Conservation (phyloP, 2,888 invertebrate species). For the Acrobasis suavella region DNA sequence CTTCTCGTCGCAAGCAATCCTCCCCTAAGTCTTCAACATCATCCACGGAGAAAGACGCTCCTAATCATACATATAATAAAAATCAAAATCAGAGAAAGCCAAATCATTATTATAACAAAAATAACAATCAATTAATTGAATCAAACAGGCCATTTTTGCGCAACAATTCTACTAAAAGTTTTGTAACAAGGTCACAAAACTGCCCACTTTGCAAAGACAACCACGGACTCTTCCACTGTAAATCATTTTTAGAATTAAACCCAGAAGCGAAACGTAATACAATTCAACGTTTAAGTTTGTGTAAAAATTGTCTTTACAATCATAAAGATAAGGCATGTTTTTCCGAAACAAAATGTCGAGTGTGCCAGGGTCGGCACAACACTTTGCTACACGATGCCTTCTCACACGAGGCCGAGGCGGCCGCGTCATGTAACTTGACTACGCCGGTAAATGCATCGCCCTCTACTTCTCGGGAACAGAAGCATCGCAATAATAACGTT, state of each 20-base stretch:
- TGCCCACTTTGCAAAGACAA: not conserved
- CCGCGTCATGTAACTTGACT: too few species aligned
- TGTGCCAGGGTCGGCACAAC: too few species aligned
- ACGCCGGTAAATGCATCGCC: too few species aligned
- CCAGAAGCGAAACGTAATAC: conserved; percentile 2
- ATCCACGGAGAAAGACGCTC: too few species aligned
- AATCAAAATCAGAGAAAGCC: too few species aligned
- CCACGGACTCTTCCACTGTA: not conserved
- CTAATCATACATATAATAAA: too few species aligned
- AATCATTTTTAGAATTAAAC: not conserved
- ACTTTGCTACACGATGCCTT: too few species aligned
- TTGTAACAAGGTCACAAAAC: conserved; percentile 5
- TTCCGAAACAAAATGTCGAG: too few species aligned
- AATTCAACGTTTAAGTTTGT: conserved; percentile 1
- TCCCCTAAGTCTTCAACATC: not conserved
- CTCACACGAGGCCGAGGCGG: too few species aligned
- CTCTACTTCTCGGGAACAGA: too few species aligned
- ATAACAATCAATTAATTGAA: conserved; percentile 1
- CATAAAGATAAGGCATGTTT: not conserved
- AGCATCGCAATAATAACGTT: too few species aligned
- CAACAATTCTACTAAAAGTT: conserved; percentile 1
- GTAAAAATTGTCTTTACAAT: conserved; percentile 5
- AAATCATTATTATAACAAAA: too few species aligned
- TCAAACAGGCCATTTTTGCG: conserved; percentile 6
- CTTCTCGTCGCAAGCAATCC: not conserved